Evolutionary conservation across 2,113 vertebrate species (phyloP), one percentile per base, ranked within the genome.

Genomic region (Sisor rabdophorus): DNA sequence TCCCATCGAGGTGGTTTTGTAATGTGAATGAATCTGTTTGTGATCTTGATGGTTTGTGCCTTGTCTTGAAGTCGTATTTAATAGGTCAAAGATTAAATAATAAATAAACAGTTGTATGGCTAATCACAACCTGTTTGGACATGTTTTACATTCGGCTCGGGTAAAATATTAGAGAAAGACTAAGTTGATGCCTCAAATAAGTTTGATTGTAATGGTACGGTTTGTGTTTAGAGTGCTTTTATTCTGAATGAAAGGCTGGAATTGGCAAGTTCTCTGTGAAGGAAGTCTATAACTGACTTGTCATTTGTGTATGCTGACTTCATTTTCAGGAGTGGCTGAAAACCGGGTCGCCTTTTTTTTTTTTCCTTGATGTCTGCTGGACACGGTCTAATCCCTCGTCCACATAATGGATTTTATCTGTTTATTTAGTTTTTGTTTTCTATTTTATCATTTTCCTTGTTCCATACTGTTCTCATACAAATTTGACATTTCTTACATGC

Each of bases 401-500:
- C 85, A 78, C 75, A 81, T 76, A 80, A 79, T 82, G 85, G 56
- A 72, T 68, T 60, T 52, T 76, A 80, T 83, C 75, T 79, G 80
- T 87, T 92, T 93, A 86, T 85, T 91, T 90, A 86, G 86, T 89
- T 87, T 79, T 90, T 84, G 90, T 88, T 87, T 84, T 84, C 89
- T 92, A 84, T 89, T 86, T 89, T 89, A 89, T 90, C 86, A 89
- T 91, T 92, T 89, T 84, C 90, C 90, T 91, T 95, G 89, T 94
- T 94, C 92, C 93, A 85, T 93, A 94, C 91, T 93, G 92, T 94
- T 88, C 79, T 93, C 89, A 86, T 93, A 90, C 95, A 93, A 89
- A 92, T 93, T 93, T 91, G 89, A 93, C 91, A 94, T 92, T 98
- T 96, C 93, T 94, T 96, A 95, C 91, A 93, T 90, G 92, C 94